A percentile compares a stretch with the other conserved stretches of the same genome.
Evolutionary conservation across 2,113 vertebrate species (phyloP).

Genomic region (Vombatus ursinus): DNA sequence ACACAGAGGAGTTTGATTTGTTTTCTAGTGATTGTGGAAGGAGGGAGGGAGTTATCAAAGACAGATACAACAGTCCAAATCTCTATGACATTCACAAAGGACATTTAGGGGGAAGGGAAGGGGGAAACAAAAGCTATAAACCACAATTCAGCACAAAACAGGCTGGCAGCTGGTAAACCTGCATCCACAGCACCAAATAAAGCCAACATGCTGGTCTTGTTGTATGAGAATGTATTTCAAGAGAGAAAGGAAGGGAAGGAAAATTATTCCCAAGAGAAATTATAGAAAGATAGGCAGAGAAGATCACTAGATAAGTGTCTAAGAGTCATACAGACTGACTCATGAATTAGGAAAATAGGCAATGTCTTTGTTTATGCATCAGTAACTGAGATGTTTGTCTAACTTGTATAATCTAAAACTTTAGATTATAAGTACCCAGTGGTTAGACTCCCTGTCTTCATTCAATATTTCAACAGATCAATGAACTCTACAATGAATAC

Average conservation of each 20-base stretch:
- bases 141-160: conserved; percentile 36
- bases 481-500: background rate
- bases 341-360: background rate
- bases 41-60: background rate
- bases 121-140: conserved; percentile 40
- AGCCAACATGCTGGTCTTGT: background rate
- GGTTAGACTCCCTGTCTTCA: background rate
- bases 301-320: background rate
- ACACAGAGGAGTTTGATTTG: background rate
- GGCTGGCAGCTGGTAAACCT: conserved; percentile 31
- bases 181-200: background rate
- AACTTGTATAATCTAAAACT: background rate
- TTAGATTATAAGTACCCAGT: background rate
- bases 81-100: conserved; percentile 50
- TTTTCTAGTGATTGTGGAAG: background rate
- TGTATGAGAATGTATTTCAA: background rate
- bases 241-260: background rate
- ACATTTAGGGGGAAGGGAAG: conserved; percentile 24
- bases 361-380: background rate
- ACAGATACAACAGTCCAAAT: background rate
- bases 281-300: background rate
- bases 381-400: background rate
- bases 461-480: background rate
- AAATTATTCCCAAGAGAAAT: background rate
- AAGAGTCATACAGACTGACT: background rate